Conservation (phyloP, 64 coral and sea anemone species). For the Platygyra sinensis region DNA sequence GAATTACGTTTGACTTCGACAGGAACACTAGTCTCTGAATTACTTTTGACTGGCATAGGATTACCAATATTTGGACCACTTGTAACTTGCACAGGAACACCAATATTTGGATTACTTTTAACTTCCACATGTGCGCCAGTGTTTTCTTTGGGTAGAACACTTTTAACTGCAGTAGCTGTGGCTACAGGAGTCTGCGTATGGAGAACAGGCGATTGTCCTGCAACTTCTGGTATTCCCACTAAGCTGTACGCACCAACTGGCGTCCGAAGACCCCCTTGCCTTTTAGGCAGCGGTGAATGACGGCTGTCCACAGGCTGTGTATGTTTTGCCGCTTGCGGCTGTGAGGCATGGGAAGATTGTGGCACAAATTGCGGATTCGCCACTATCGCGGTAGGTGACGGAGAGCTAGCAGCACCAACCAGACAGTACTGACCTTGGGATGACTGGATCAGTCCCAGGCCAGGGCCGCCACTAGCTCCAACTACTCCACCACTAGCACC, state of each 20-base stretch:
- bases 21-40: background rate
- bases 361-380: background rate
- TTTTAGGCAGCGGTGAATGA: background rate
- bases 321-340: background rate
- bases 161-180: background rate
- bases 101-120: background rate
- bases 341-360: background rate
- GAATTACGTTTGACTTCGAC: background rate
- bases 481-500: background rate
- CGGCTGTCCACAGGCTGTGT: background rate
- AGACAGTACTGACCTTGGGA: constrained; percentile 7
- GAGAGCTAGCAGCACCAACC: background rate
- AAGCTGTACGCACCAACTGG: constrained; percentile 19
- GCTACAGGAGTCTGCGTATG: background rate
- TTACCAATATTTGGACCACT: too few species aligned
- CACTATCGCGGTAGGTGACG: background rate
- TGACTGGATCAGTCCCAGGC: background rate
- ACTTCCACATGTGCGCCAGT: background rate
- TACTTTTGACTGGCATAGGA: background rate
- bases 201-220: background rate
- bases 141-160: background rate
- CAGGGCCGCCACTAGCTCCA: background rate
- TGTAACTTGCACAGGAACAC: too few species aligned
- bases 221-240: background rate
- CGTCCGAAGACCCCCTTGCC: background rate